Base-by-base conservation (phyloP, 2,113 vertebrate genomes). In the Myotis brandtii region DNA sequence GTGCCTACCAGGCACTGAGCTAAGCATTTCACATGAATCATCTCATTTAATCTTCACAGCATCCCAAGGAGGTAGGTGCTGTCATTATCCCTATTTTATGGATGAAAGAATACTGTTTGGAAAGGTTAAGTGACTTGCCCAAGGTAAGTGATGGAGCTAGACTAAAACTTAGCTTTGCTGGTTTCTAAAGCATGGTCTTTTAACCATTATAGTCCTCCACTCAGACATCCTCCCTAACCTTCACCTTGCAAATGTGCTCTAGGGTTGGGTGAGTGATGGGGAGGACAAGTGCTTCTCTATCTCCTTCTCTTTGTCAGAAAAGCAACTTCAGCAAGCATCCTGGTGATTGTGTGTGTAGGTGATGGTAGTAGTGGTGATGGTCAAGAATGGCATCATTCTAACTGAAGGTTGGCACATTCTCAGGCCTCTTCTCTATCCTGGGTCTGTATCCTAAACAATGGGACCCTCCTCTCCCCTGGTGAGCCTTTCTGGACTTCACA, bases 361-460 rank as follows among this genome's bases (percentile, higher is more conserved):
- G 46, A 79, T 1, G 14, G 72, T 25, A 46, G 76, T 1, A n/a
- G 30, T 34, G 62, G 69, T 32, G n/a, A 75, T 3, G 40, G 91
- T 52, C 18, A 81, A 48, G 43, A 92, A 34, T 20, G 37, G 34
- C 77, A 62, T 46, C 92, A 92, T 90, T 79, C 85, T 14, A 18
- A 40, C 6, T 17, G 54, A 82, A 93, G 80, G 69, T n/a, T 17
- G 34, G 88, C 30, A 20, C 17, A 8, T 79, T 86, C 54, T 86
- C 76, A 81, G 81, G 59, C 37, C 10, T 93, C 43, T 46, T 46
- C 50, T 92, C 40, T 81, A 27, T 79, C 37, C 56, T 50, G 40
- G 56, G 48, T 84, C 64, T 95, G 86, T 64, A 18, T 73, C 46
- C 66, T 87, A 91, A 95, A 96, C 69, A 86, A 91, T 32, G n/a